Evolutionary conservation across 1,140 invertebrate genomes (phyloP).

Genomic region (Scaptomyza pallida): DNA sequence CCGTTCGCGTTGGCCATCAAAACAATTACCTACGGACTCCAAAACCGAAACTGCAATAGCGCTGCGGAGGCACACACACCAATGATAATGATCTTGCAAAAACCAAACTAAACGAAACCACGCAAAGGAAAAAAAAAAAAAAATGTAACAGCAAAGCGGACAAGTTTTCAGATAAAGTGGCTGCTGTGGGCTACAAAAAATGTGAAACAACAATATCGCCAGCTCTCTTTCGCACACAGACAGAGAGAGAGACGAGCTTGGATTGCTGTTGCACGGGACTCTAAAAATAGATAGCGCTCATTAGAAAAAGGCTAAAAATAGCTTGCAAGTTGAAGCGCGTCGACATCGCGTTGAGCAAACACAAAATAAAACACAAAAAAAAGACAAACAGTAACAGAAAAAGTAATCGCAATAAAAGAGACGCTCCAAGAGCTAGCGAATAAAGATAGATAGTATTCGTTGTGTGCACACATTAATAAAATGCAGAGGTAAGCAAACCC

Average conservation of each 20-base stretch:
- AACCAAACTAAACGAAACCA: slow-evolving; percentile 12
- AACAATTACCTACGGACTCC: slow-evolving; percentile 61
- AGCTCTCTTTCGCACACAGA: slow-evolving; percentile 23
- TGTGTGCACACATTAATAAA: slow-evolving; percentile 7
- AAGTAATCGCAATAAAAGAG: slow-evolving; percentile 44
- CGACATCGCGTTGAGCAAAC: slow-evolving; percentile 20
- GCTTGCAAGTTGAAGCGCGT: slow-evolving; percentile 56
- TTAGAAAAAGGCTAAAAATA: slow-evolving; percentile 81
- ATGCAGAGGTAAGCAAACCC: neutral
- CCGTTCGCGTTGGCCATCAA: slow-evolving; percentile 59
- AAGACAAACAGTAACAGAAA: slow-evolving; percentile 20
- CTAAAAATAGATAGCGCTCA: slow-evolving; percentile 77
- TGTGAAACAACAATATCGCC: no score
- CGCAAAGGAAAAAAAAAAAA: slow-evolving; percentile 23
- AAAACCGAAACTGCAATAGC: slow-evolving; percentile 71
- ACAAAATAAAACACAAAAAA: slow-evolving; percentile 5
- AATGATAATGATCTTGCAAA: slow-evolving; percentile 76
- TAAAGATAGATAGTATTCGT: slow-evolving; percentile 28
- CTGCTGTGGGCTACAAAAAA: slow-evolving; percentile 12
- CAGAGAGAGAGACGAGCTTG: slow-evolving; percentile 47
- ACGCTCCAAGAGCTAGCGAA: slow-evolving; percentile 21
- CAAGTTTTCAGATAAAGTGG: slow-evolving; percentile 59
- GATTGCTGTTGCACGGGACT: slow-evolving; percentile 54
- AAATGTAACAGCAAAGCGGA: slow-evolving; percentile 47
- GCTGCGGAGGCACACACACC: slow-evolving; percentile 10